These are phyloP conservation scores for Microplitis deprimator DNA, from an alignment of 2,888 invertebrate genomes.

Conservation along the genomic window DNA sequence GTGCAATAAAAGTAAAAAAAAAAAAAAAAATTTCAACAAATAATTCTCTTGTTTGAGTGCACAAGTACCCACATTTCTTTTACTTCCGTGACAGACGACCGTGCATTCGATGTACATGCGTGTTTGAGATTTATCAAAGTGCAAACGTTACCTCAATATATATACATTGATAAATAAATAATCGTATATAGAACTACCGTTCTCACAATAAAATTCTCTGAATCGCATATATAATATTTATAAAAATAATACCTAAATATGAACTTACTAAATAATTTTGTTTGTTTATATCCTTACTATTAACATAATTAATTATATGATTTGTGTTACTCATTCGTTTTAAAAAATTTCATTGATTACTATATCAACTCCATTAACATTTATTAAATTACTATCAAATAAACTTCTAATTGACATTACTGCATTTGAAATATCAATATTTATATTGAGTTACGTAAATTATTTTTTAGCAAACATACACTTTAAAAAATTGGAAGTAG, in stretches of 20 bases:
- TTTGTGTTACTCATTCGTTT: neutral
- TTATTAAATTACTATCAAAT: too few species aligned
- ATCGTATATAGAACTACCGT: neutral
- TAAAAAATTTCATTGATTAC: too few species aligned
- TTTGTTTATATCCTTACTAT: neutral
- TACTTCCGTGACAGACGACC: constrained; percentile 21
- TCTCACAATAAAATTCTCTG: constrained; percentile 1
- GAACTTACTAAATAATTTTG: neutral
- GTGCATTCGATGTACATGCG: constrained; percentile 22
- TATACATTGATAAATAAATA: constrained; percentile 17
- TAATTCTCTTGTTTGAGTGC: neutral
- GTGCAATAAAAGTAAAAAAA: neutral
- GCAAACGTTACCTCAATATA: constrained; percentile 8
- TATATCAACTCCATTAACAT: too few species aligned
- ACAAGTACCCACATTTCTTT: constrained; percentile 2
- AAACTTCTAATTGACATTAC: too few species aligned
- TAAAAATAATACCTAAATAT: neutral
- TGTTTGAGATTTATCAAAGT: constrained; percentile 22
- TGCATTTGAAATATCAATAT: too few species aligned
- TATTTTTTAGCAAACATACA: too few species aligned
- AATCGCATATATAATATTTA: neutral
- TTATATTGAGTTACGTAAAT: too few species aligned
- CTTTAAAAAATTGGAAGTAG: too few species aligned
- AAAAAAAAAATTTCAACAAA: neutral
- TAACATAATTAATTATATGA: too few species aligned